A percentile compares a stretch with the other conserved stretches of the same genome.
Conservation (phyloP, 2,888 invertebrate genomes). For the Eristalinus sepulchralis region DNA sequence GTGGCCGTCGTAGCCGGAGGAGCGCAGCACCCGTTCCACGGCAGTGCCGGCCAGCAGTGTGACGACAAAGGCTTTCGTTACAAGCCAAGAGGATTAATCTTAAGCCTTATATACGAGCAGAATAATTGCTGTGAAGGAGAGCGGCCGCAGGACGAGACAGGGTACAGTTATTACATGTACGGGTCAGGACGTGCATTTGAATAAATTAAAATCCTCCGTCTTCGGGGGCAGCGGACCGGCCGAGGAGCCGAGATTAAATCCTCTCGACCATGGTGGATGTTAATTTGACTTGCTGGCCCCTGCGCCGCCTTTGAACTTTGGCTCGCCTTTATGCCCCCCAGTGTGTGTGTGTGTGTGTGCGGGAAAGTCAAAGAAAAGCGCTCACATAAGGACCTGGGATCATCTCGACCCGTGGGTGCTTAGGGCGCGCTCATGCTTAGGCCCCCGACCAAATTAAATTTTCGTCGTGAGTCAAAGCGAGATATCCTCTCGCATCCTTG, state of each 20-base stretch:
- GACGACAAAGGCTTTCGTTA: constrained; percentile 70
- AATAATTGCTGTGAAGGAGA: constrained; percentile 55
- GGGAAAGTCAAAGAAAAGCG: constrained; percentile 4
- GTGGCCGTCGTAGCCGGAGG: constrained; percentile 6
- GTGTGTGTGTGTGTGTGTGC: constrained; percentile 15
- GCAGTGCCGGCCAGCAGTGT: constrained; percentile 56
- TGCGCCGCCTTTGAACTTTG: constrained; percentile 8
- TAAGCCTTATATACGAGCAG: constrained; percentile 62
- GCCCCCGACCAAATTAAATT: constrained; percentile 22
- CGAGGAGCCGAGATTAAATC: constrained; percentile 63
- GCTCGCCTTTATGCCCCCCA: constrained; percentile 26
- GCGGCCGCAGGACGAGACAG: background rate
- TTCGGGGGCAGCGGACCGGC: constrained; percentile 32
- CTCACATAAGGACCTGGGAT: constrained; percentile 25
- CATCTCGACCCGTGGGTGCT: constrained; percentile 1
- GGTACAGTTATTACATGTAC: constrained; percentile 50
- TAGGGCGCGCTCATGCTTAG: background rate
- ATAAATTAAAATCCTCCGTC: constrained; percentile 69
- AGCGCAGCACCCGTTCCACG: constrained; percentile 19
- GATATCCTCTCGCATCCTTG: constrained; percentile 7
- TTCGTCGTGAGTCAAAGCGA: constrained; percentile 5
- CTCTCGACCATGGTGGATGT: constrained; percentile 39
- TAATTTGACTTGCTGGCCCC: constrained; percentile 29
- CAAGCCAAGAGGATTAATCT: constrained; percentile 69
- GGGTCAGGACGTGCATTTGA: constrained; percentile 64